phyloP scores from a whole-genome alignment of 1,140 invertebrate species.

The Drosophila melanica region DNA sequence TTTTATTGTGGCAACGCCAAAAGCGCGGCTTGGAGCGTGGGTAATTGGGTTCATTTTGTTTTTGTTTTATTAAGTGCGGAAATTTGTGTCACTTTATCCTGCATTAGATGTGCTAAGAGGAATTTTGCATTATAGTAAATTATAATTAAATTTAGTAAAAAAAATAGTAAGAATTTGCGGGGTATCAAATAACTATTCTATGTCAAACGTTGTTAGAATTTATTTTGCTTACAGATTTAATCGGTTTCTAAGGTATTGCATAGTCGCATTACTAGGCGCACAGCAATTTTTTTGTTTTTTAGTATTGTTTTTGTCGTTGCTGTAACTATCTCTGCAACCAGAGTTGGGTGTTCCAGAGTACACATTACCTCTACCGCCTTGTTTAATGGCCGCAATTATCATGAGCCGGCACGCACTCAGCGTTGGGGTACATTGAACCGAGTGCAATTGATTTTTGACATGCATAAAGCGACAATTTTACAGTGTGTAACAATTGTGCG shows the following conservation, averaged over 20 bases:
- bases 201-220: neutral
- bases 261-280: neutral
- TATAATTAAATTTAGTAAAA: neutral
- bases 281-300: constrained; percentile 7
- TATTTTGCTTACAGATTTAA: neutral
- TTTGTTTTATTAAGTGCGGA: constrained; percentile 59
- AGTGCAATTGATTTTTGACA: constrained; percentile 66
- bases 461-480: constrained; percentile 22
- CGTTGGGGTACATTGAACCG: constrained; percentile 63
- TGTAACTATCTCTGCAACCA: constrained; percentile 9
- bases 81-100: constrained; percentile 34
- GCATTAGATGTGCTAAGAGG: neutral
- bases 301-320: constrained; percentile 7
- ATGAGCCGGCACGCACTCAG: constrained; percentile 60
- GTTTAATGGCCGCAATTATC: constrained; percentile 67
- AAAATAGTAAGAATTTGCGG: too few relatives aligned
- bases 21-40: neutral
- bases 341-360: constrained; percentile 32
- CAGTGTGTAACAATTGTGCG: neutral
- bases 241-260: neutral
- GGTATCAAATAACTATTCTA: neutral
- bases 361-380: constrained; percentile 42
- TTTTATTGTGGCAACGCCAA: constrained; percentile 1
- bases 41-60: constrained; percentile 32
- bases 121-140: neutral